phyloP scores from a whole-genome alignment of 2,888 invertebrate species.

The Plusia festucae region DNA sequence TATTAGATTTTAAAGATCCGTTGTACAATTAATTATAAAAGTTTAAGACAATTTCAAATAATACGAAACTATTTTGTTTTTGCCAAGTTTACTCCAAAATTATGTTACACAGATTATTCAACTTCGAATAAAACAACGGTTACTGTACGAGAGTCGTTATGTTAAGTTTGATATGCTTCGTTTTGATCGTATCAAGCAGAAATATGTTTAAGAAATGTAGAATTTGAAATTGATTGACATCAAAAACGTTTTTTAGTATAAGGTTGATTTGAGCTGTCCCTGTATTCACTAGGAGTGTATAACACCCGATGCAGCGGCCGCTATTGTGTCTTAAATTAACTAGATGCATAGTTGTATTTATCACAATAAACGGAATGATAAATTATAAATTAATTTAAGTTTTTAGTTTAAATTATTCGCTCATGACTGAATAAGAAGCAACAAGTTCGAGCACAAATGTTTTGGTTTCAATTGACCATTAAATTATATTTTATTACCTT shows the following conservation, averaged over 20 bases:
- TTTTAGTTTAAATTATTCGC: constrained; percentile 25
- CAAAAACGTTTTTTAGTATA: constrained; percentile 7
- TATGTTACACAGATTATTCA: constrained; percentile 23
- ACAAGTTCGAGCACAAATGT: constrained; percentile 2
- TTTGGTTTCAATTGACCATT: constrained; percentile 12
- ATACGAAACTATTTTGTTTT: constrained; percentile 19
- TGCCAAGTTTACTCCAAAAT: not conserved
- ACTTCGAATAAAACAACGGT: constrained; percentile 51
- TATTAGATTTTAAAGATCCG: constrained; percentile 17
- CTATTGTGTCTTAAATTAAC: constrained; percentile 10
- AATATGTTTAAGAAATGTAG: constrained; percentile 15
- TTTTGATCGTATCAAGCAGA: constrained; percentile 48
- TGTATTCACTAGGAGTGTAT: constrained; percentile 18
- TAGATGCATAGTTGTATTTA: constrained; percentile 44
- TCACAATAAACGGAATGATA: constrained; percentile 34
- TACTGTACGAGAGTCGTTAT: constrained; percentile 39
- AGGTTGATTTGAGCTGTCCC: not conserved
- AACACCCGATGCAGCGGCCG: constrained; percentile 18
- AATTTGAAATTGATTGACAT: constrained; percentile 22
- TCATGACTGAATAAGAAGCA: constrained; percentile 6
- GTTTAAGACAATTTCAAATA: constrained; percentile 44
- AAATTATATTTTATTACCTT: constrained; percentile 11
- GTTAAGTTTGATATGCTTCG: constrained; percentile 33
- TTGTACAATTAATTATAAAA: constrained; percentile 48
- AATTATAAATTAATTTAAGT: constrained; percentile 40